A percentile compares a stretch with the other conserved stretches of the same genome.
These are phyloP conservation scores for Taxidea taxus DNA, from an alignment of 2,113 vertebrate genomes.

Conservation along the genomic window DNA sequence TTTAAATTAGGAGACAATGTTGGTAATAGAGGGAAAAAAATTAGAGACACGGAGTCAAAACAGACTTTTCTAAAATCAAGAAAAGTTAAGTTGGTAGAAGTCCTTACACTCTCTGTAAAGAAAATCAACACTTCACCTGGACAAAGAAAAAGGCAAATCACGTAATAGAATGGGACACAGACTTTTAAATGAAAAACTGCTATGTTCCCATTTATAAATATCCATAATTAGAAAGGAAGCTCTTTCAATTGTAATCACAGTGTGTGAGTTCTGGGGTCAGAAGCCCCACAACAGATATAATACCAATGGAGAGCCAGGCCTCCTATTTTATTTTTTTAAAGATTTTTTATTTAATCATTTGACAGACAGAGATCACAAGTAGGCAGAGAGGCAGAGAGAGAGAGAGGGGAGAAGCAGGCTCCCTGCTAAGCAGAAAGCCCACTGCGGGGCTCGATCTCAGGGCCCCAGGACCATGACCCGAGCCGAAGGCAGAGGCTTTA, in stretches of 20 bases:
- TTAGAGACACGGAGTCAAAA: not conserved
- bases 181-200: not conserved
- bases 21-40: not conserved
- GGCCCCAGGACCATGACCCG: no score
- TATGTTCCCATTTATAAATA: not conserved
- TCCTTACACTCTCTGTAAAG: constrained; percentile 12
- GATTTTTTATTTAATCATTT: no score
- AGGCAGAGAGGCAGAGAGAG: no score
- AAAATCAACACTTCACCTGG: constrained; percentile 28
- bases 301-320: not conserved
- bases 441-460: no score
- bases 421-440: no score
- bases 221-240: not conserved
- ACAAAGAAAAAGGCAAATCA: constrained; percentile 32
- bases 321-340: not conserved
- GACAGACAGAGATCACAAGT: no score
- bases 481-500: no score
- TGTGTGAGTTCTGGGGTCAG: not conserved
- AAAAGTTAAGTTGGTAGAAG: constrained; percentile 9
- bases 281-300: not conserved
- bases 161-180: not conserved
- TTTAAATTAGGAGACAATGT: constrained; percentile 31
- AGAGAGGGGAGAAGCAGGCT: no score
- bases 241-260: not conserved
- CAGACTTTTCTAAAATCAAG: constrained; percentile 20